Base-by-base conservation (phyloP, 2,888 invertebrate genomes). In the Pheosia tremula region DNA sequence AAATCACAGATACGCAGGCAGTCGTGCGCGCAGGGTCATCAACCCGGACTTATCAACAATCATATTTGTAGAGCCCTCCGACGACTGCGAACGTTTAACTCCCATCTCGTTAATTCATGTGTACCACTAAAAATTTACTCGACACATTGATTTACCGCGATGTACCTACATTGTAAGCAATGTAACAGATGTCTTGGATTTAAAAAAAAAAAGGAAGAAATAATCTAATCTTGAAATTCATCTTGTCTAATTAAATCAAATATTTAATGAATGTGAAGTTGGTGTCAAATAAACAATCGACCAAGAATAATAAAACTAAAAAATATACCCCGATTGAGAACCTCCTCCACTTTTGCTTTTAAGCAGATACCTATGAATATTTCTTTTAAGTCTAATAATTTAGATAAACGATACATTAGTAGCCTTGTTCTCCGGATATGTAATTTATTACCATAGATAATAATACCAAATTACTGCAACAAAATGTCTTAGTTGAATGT, bases 21-120 rank as follows among this genome's bases (percentile, higher is more conserved):
- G 88, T 89, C 91, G 90, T 89, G 90, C 87, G 88, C 85, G 79
- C 82, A 86, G 83, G 88, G 85, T 88, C 88, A 75, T 81, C 80
- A 85, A 93, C 89, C 91, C 89, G 84, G 84, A 89, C 82, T 90
- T 90, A 89, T 89, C 88, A 88, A 86, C 87, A 85, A 86, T 89
- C 82, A 85, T 88, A 86, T 84, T 84, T 81, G 82, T 87, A 80
- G 81, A 83, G 84, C 84, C 84, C 83, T 79, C 75, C 69, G 67
- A 72, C 63, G 61, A 67, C 63, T 66, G 41, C 50, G 59, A 61
- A 63, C 63, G 67, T 71, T 74, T 75, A 82, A 77, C 74, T 80
- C 69, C 69, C 69, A 72, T 60, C 74, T 49, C 49, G 66, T 72
- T 85, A 87, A 85, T 85, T 83, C 78, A 78, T 81, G 74, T 60